Percentiles rank a stretch among this genome's conserved stretches.
Conservation (phyloP, 2,797 vertebrate genomes). For the Podarcis siculus region DNA sequence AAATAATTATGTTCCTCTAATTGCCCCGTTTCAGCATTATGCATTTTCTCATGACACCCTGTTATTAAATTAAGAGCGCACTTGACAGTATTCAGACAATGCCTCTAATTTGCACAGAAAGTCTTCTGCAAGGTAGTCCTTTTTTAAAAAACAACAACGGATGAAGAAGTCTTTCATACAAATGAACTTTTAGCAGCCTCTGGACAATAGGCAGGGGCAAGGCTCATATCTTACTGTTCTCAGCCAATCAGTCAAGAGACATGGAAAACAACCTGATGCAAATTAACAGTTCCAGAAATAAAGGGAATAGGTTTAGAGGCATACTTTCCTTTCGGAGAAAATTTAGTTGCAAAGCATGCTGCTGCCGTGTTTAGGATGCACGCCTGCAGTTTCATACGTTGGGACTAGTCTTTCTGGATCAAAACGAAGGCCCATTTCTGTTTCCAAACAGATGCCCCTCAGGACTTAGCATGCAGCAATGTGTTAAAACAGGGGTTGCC, state of each 20-base stretch:
- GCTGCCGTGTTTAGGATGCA: background rate
- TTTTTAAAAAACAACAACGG: background rate
- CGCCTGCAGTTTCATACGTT: background rate
- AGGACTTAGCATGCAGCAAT: background rate
- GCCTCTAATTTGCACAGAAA: constrained; percentile 48
- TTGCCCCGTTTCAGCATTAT: constrained; percentile 39
- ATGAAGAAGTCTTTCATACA: constrained; percentile 39
- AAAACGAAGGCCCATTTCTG: background rate
- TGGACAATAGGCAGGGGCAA: constrained; percentile 46
- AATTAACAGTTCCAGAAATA: constrained; percentile 45
- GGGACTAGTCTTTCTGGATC: background rate
- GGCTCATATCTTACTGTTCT: constrained; percentile 52
- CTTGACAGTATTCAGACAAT: constrained; percentile 40
- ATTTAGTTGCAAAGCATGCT: background rate
- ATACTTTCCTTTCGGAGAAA: background rate
- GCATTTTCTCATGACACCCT: constrained; percentile 19
- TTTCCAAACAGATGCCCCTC: background rate
- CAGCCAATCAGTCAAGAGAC: constrained; percentile 42
- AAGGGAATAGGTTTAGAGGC: constrained; percentile 16
- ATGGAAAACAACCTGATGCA: constrained; percentile 45
- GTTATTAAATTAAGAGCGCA: constrained; percentile 42
- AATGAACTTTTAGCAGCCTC: constrained; percentile 47
- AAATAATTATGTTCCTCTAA: constrained; percentile 23
- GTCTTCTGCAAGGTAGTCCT: constrained; percentile 45
- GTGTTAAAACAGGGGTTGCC: background rate